A percentile compares a stretch with the other conserved stretches of the same genome.
phyloP scores from a whole-genome alignment of 2,888 invertebrate genomes.

The Matsumyia berberina region DNA sequence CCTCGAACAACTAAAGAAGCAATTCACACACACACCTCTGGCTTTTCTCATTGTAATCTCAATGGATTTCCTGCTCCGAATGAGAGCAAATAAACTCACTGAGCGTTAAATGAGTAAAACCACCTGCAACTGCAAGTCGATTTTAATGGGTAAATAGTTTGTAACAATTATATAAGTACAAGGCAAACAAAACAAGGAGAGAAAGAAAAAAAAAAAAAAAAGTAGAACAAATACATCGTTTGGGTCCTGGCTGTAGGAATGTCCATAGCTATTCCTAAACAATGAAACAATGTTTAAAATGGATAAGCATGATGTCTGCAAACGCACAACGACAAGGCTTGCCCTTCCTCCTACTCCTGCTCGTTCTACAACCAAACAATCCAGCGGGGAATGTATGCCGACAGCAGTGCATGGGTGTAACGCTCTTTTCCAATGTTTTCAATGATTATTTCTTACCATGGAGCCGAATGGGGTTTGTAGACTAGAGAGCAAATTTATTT shows the following conservation, averaged over 20 bases:
- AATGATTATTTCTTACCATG: conserved; percentile 42
- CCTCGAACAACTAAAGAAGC: background rate
- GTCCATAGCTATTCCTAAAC: conserved; percentile 84
- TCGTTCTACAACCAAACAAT: background rate
- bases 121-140: conserved; percentile 40
- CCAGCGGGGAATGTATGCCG: conserved; percentile 26
- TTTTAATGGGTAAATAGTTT: conserved; percentile 78
- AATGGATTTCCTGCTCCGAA: conserved; percentile 71
- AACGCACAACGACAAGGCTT: conserved; percentile 23
- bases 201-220: conserved; percentile 45
- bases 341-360: conserved; percentile 19
- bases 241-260: conserved; percentile 83
- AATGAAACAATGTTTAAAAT: conserved; percentile 64
- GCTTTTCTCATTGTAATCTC: conserved; percentile 75
- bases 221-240: conserved; percentile 79
- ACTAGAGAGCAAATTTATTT: conserved; percentile 61
- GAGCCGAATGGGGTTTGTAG: conserved; percentile 69
- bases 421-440: conserved; percentile 31
- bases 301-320: background rate
- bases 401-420: conserved; percentile 36
- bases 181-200: conserved; percentile 16
- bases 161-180: conserved; percentile 77
- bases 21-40: conserved; percentile 14
- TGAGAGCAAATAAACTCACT: conserved; percentile 70
- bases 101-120: conserved; percentile 73